Percentiles rank a stretch among this genome's conserved stretches.
phyloP scores from a whole-genome alignment of 2,797 vertebrate species.

The Adrianichthys oophorus region DNA sequence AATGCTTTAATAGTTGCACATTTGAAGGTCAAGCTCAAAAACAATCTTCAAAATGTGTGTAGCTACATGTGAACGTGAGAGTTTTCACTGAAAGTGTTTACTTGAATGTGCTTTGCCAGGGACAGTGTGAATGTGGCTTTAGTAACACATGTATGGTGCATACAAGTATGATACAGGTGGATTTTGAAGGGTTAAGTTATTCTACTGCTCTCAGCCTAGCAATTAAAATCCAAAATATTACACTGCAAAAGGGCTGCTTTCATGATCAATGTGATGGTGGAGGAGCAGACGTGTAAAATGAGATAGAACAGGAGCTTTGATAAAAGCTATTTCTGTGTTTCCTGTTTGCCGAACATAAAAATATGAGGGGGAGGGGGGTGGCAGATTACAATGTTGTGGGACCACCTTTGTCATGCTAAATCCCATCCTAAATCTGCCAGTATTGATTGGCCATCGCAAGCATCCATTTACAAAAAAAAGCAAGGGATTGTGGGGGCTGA shows the following conservation, averaged over 20 bases:
- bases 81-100: too few species aligned
- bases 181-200: constrained; percentile 26
- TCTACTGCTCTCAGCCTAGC: constrained; percentile 32
- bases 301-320: constrained; percentile 30
- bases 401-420: constrained; percentile 77
- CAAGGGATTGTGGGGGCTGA: constrained; percentile 21
- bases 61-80: too few species aligned
- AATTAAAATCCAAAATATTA: constrained; percentile 70
- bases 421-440: constrained; percentile 73
- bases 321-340: constrained; percentile 63
- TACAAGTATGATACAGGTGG: constrained; percentile 37
- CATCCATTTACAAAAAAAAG: constrained; percentile 59
- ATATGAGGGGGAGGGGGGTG: constrained; percentile 45
- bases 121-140: not conserved
- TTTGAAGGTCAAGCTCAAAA: too few species aligned
- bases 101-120: too few species aligned
- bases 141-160: constrained; percentile 24
- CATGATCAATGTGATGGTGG: constrained; percentile 35
- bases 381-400: constrained; percentile 69
- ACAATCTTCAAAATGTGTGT: too few species aligned
- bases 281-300: constrained; percentile 22
- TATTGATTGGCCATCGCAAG: constrained; percentile 78
- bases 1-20: too few species aligned
- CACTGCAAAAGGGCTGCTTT: constrained; percentile 55
- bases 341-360: constrained; percentile 22